phyloP scores from a whole-genome alignment of 2,797 vertebrate genomes.

The Cyprinodon diabolis region DNA sequence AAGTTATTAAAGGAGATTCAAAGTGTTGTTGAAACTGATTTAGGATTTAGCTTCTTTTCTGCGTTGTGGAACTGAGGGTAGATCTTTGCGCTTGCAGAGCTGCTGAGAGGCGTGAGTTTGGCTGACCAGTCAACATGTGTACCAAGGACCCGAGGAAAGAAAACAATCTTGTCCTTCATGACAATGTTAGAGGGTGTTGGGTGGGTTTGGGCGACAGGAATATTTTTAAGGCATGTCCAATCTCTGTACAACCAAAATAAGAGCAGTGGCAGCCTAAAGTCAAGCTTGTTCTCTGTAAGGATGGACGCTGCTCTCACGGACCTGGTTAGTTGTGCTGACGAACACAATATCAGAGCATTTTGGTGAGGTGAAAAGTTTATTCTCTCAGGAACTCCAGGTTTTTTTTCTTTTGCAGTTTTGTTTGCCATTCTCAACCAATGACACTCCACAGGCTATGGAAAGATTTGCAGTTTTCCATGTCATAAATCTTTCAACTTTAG shows the following conservation, averaged over 20 bases:
- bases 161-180: background rate
- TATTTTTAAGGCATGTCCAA: background rate
- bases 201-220: background rate
- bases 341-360: too few relatives aligned
- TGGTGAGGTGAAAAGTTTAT: too few relatives aligned
- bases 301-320: background rate
- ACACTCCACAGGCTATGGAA: too few relatives aligned
- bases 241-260: background rate
- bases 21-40: background rate
- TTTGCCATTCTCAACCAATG: too few relatives aligned
- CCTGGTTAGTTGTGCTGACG: too few relatives aligned
- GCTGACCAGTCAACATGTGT: background rate
- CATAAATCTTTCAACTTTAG: too few relatives aligned
- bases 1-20: too few relatives aligned
- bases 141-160: background rate
- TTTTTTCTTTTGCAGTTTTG: too few relatives aligned
- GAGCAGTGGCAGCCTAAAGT: background rate
- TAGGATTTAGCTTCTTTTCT: background rate
- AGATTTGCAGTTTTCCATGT: too few relatives aligned
- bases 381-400: too few relatives aligned
- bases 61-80: background rate
- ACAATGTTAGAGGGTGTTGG: background rate
- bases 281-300: background rate
- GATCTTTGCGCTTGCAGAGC: background rate
- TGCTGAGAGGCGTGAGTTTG: background rate